Base-by-base conservation (phyloP, 1,140 invertebrate species). In the Drosophila pandora region DNA sequence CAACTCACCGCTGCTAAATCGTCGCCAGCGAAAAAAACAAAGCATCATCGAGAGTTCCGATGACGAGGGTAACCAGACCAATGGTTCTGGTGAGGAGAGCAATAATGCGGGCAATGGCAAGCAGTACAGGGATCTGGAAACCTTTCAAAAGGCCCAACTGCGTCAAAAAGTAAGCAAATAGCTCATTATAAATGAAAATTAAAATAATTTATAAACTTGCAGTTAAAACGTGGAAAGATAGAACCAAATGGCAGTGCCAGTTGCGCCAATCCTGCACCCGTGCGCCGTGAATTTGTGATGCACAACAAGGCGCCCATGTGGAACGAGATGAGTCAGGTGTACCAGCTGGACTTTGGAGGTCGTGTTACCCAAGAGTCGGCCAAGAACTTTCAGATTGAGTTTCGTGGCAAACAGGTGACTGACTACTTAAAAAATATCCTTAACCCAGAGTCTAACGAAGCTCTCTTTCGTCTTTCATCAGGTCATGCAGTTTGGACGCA, bases 341-440 rank as follows among this genome's bases (percentile, higher is more conserved):
- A 99, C 93, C 99, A 99, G 90, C 93, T 99, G 13, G 99, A 99
- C 93, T 99, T 99, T 93, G 98, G 98, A n/a, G 99, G 98, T 10
- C 93, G 99, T 79, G 99, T 99, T 22, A 99, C 98, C 0, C 98
- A 99, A 91, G 99, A 99, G 92, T 99, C 98, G 3, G 99, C 99
- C 1, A 99, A 99, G 92, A 99, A 99, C 93, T 99, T 99, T 92
- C 99, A 99, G 93, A 99, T 99, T 56, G 98, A 99, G 93, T 98
- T 98, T 90, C 95, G 97, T 82, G 97, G 97, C 39, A 98, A 98
- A 93, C 98, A 99, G 95, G 98, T 98, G 28, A 67, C 50, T 68
- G 8, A 0, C 5, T 8, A 17, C 43, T 4, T 4, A 0, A 23
- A 47, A 43, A 2, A 7, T 21, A 12, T 41, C 39, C 41, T 17